phyloP scores from a whole-genome alignment of 2,113 vertebrate species.

The Phylloscopus trochiloides region DNA sequence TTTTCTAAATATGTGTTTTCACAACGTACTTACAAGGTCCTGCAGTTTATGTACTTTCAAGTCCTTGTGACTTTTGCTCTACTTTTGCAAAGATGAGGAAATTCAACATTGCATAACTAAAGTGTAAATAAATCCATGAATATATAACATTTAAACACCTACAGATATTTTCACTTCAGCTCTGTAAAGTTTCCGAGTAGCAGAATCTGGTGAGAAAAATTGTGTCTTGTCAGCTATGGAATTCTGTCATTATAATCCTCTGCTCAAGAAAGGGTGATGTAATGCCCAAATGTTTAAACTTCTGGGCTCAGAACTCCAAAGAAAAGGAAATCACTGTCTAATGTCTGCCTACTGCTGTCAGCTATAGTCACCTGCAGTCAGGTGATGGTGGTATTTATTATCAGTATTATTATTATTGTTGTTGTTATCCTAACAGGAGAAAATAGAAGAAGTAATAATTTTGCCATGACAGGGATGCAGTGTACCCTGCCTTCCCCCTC shows the following conservation, averaged over 20 bases:
- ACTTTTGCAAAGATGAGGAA: slow-evolving; percentile 65
- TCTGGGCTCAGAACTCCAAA: background rate
- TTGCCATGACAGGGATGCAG: background rate
- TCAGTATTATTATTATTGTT: background rate
- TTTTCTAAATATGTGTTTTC: background rate
- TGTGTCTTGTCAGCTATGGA: slow-evolving; percentile 48
- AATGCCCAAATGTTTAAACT: slow-evolving; percentile 46
- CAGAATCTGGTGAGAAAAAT: slow-evolving; percentile 64
- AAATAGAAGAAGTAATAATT: background rate
- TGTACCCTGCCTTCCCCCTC: fast-evolving
- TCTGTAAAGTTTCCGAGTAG: slow-evolving; percentile 63
- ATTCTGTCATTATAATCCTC: slow-evolving; percentile 52
- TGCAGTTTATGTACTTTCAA: slow-evolving; percentile 33
- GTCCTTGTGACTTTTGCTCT: slow-evolving; percentile 61
- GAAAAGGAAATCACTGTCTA: background rate
- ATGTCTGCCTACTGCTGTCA: background rate
- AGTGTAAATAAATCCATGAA: slow-evolving; percentile 64
- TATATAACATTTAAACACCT: slow-evolving; percentile 62
- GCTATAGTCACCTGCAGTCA: background rate
- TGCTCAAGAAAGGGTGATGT: slow-evolving; percentile 35
- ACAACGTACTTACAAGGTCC: background rate
- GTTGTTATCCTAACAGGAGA: background rate
- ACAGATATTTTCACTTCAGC: slow-evolving; percentile 67
- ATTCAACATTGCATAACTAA: slow-evolving; percentile 61
- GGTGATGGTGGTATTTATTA: background rate